phyloP scores from a whole-genome alignment of 2,888 invertebrate species.

The Pecten maximus region DNA sequence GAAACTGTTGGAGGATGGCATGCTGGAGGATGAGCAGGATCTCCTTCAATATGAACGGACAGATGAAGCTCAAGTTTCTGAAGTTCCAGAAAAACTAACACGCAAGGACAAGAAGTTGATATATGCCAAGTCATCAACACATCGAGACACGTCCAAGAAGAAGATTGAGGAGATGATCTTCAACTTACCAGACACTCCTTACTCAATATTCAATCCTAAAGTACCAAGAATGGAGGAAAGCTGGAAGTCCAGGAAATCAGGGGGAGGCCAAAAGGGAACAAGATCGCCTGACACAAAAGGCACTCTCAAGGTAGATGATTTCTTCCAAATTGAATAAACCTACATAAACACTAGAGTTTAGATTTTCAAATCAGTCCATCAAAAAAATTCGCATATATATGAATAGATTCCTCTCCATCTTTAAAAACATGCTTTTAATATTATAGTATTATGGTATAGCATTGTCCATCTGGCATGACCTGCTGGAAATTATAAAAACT shows the following conservation, averaged over 20 bases:
- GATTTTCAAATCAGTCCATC: too few relatives aligned
- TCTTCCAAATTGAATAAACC: too few relatives aligned
- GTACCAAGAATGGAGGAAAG: not conserved
- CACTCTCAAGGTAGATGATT: not conserved
- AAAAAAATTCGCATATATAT: too few relatives aligned
- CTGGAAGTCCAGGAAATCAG: slow-evolving; percentile 33
- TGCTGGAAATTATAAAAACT: too few relatives aligned
- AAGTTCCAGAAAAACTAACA: not conserved
- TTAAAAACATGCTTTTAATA: too few relatives aligned
- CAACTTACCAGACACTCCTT: slow-evolving; percentile 60
- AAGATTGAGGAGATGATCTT: slow-evolving; percentile 61
- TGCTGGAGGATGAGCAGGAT: slow-evolving; percentile 40
- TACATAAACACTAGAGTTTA: too few relatives aligned
- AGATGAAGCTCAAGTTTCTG: slow-evolving; percentile 30
- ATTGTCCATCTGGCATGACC: too few relatives aligned
- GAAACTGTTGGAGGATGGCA: not conserved
- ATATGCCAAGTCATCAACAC: slow-evolving; percentile 47
- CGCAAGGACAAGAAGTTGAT: slow-evolving; percentile 38
- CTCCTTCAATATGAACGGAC: slow-evolving; percentile 33
- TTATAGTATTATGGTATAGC: too few relatives aligned
- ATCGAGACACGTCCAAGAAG: slow-evolving; percentile 56
- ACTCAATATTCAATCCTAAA: slow-evolving; percentile 53
- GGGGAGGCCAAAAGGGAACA: not conserved
- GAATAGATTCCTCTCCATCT: too few relatives aligned
- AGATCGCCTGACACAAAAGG: not conserved